Evolutionary conservation across 2,888 invertebrate genomes (phyloP).

Genomic region (Drosophila yooni): DNA sequence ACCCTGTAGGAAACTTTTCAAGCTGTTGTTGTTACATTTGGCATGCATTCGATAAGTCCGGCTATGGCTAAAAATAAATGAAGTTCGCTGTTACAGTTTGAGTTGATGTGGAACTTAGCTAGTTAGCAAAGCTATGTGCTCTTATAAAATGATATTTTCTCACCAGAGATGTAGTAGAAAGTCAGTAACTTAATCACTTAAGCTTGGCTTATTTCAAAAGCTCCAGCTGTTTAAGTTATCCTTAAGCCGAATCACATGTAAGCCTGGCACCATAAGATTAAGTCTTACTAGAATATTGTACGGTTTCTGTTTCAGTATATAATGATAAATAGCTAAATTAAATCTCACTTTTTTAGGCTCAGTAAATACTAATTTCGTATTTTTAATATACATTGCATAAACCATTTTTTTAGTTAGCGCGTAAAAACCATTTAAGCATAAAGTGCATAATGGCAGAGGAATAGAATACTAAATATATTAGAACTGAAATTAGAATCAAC

Average conservation of each 20-base stretch:
- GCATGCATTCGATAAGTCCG: not conserved
- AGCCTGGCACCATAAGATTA: not conserved
- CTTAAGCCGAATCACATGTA: not conserved
- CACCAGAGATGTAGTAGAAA: not conserved
- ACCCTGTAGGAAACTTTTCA: constrained; percentile 34
- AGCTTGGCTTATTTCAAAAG: not conserved
- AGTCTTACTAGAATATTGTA: not conserved
- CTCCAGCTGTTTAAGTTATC: not conserved
- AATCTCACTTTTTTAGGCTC: not conserved
- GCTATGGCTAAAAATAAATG: not conserved
- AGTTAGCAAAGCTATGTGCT: not conserved
- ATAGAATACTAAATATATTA: not conserved
- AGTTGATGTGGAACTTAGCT: not conserved
- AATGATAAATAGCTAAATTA: not conserved
- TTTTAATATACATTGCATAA: not conserved
- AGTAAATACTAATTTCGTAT: not conserved
- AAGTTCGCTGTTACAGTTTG: not conserved
- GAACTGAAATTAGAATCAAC: not conserved
- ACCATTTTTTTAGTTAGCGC: not conserved
- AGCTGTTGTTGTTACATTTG: not conserved
- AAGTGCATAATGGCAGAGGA: no score
- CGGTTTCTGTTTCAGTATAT: not conserved
- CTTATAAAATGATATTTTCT: not conserved
- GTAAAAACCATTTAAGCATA: not conserved
- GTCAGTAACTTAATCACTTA: not conserved